Evolutionary conservation across 2,113 vertebrate genomes (phyloP).

Genomic region (Hiodon alosoides): DNA sequence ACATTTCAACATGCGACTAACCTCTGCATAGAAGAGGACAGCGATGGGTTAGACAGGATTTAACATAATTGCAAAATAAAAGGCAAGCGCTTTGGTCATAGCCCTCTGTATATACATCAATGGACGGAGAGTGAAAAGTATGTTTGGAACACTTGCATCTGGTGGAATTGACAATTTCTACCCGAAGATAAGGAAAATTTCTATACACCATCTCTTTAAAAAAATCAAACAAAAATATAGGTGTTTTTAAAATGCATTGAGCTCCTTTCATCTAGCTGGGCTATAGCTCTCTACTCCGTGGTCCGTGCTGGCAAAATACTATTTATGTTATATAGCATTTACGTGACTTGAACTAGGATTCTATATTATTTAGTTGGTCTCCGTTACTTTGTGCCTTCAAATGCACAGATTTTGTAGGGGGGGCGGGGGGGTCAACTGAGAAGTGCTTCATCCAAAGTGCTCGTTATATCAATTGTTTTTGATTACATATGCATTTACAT

Average conservation of each 20-base stretch:
- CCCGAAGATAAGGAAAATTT: conserved; percentile 3
- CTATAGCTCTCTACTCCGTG: conserved; percentile 2
- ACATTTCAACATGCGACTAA: conserved; percentile 27
- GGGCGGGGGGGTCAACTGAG: neutral
- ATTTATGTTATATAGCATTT: conserved; percentile 10
- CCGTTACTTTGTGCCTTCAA: neutral
- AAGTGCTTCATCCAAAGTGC: neutral
- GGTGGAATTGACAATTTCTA: conserved; percentile 16
- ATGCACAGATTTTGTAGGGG: too few species aligned
- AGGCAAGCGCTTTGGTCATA: conserved; percentile 30
- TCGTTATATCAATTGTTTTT: too few species aligned
- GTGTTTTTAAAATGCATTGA: conserved; percentile 20
- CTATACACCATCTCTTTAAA: conserved; percentile 3
- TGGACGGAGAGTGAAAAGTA: conserved; percentile 25
- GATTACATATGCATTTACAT: too few species aligned
- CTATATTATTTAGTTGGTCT: neutral
- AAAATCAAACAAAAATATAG: neutral
- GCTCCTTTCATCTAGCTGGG: conserved; percentile 5
- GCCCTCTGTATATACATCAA: conserved; percentile 20
- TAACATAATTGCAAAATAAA: conserved; percentile 48
- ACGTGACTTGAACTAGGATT: conserved; percentile 15
- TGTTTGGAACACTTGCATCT: conserved; percentile 15
- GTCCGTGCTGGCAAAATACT: conserved; percentile 9
- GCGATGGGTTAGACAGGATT: conserved; percentile 44
- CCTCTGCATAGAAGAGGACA: conserved; percentile 30